Conservation (phyloP, 2,888 invertebrate genomes). For the Heliconius aoede region DNA sequence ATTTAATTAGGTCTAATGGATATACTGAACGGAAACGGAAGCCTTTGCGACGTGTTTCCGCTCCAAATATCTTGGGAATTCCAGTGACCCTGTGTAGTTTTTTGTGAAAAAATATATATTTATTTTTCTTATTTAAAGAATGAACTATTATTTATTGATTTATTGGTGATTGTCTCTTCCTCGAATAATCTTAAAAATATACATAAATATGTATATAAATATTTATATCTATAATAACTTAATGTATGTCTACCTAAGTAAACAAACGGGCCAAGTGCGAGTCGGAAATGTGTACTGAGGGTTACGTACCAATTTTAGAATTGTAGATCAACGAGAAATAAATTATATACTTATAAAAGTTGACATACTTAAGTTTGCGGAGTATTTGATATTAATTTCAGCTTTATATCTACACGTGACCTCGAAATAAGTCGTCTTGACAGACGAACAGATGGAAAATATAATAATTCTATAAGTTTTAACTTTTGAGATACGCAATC, state of each 20-base stretch:
- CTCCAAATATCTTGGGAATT: slow-evolving; percentile 30
- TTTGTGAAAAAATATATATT: not conserved
- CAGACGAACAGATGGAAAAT: not conserved
- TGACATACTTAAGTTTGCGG: no score
- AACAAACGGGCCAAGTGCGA: no score
- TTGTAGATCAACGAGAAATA: no score
- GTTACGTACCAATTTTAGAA: no score
- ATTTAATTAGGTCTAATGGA: slow-evolving; percentile 36
- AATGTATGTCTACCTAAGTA: no score
- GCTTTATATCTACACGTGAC: not conserved
- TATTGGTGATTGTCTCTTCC: not conserved
- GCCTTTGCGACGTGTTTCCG: slow-evolving; percentile 38
- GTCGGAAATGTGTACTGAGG: no score
- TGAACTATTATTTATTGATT: not conserved
- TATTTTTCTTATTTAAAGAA: slow-evolving; percentile 5
- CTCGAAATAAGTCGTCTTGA: not conserved
- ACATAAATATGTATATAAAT: not conserved
- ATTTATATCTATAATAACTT: no score
- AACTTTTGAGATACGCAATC: not conserved
- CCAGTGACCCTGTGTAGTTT: not conserved
- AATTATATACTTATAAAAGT: no score
- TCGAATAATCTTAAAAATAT: not conserved
- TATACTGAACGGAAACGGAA: slow-evolving; percentile 38
- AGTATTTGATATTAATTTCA: no score
- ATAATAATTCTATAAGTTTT: not conserved